Conservation (phyloP, 2,888 invertebrate genomes). For the Pristionchus mayeri region DNA sequence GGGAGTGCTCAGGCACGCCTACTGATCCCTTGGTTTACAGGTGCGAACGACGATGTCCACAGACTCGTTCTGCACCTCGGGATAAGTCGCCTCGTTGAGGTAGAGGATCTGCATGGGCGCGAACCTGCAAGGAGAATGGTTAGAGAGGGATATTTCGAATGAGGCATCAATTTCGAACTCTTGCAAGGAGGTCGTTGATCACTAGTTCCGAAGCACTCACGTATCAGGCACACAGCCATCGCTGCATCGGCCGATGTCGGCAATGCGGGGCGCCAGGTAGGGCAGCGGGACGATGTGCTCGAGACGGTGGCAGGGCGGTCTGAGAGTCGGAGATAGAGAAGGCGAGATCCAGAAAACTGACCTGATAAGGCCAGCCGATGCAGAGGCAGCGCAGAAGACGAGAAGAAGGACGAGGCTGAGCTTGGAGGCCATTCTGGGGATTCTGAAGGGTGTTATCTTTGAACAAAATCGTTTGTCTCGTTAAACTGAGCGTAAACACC, state of each 20-base stretch:
- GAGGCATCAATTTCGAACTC: too few species aligned
- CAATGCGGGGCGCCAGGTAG: background rate
- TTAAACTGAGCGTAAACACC: background rate
- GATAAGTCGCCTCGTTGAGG: background rate
- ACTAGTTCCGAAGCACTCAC: slow-evolving; percentile 31
- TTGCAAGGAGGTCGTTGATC: too few species aligned
- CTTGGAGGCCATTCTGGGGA: background rate
- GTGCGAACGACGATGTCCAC: background rate
- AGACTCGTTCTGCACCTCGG: background rate
- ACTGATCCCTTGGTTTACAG: too few species aligned
- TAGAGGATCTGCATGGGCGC: slow-evolving; percentile 1
- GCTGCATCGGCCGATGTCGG: slow-evolving; percentile 9
- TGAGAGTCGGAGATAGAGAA: background rate
- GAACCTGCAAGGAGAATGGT: background rate
- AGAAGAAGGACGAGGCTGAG: background rate
- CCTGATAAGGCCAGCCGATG: background rate
- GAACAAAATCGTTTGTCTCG: too few species aligned
- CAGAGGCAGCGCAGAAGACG: background rate
- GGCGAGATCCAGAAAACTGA: background rate
- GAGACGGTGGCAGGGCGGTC: background rate
- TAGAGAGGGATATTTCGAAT: too few species aligned
- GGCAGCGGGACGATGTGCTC: background rate
- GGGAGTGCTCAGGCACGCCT: too few species aligned
- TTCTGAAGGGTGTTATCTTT: too few species aligned
- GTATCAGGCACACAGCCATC: background rate